Evolutionary conservation across 2,113 vertebrate genomes (phyloP), one percentile per base, ranked within the genome.

Genomic region (Colius striatus): DNA sequence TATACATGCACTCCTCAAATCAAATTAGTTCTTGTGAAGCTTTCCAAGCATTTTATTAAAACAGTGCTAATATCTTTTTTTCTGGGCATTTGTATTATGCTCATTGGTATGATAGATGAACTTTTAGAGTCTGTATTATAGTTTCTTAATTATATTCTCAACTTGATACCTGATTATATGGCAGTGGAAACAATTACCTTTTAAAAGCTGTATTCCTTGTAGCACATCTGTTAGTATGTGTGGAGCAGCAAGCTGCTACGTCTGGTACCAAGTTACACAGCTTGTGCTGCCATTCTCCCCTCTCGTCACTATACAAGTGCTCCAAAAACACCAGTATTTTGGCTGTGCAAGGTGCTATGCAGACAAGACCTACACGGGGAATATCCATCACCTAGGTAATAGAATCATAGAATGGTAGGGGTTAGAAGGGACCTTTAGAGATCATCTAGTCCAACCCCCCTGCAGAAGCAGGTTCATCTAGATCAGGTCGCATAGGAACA

Each of bases 1-100:
- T n/a, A n/a, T n/a, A 34, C 10, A 34, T 1, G 20, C 15, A 41
- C 21, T 63, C 34, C 94, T 97, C 91, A 81, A 87, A 79, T 97
- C 94, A 95, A 94, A 96, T 91, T 80, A 94, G 90, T 96, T 95
- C 94, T 97, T 57, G 61, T 94, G 92, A 95, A 96, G 96, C 89
- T 66, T 17, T 88, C 89, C 91, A 89, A 94, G 92, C 84, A 94
- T 97, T 95, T 96, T 90, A 92, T 95, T 97, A 96, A 97, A 97
- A 94, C 91, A 94, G 79, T 91, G 81, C 72, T 87, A n/a, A n/a
- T n/a, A n/a, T 81, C 76, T 74, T 97, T 53, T 78, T 43, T 43
- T 78, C 48, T 50, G 50, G 29, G 48, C 48, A 43, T 78, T 43
- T 53, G 32, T 50, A 15, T 30, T 58, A 32, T n/a, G n/a, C n/a